These are phyloP conservation scores for Cinclus cinclus DNA, from an alignment of 2,113 vertebrate species.

Conservation along the genomic window DNA sequence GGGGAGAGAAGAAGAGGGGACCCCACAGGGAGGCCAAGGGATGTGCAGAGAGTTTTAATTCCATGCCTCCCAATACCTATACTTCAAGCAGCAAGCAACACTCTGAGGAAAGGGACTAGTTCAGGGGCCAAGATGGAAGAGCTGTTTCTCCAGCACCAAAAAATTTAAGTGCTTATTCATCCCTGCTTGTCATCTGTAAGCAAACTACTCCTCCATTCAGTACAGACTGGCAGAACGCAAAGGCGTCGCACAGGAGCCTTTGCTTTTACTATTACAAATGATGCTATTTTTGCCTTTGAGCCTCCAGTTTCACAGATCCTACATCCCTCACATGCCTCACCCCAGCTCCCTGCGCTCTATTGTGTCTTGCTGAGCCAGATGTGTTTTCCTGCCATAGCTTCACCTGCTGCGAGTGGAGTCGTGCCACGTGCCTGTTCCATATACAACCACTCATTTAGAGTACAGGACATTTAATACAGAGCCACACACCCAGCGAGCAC, in stretches of 20 bases:
- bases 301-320: not conserved
- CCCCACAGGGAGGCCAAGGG: not conserved
- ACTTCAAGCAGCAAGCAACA: not conserved
- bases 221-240: conserved; percentile 16
- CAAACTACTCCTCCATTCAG: conserved; percentile 50
- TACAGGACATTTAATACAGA: not conserved
- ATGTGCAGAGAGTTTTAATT: not conserved
- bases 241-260: not conserved
- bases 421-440: not conserved
- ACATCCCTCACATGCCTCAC: not conserved
- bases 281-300: conserved; percentile 41
- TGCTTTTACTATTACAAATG: conserved; percentile 6
- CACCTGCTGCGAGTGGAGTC: not conserved
- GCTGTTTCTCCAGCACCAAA: not conserved
- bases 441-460: not conserved
- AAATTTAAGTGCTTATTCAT: conserved; percentile 28
- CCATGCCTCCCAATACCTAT: not conserved
- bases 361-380: not conserved
- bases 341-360: not conserved
- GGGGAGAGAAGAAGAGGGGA: too few relatives aligned
- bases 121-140: not conserved
- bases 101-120: not conserved
- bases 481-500: not conserved
- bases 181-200: conserved; percentile 7
- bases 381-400: not conserved